Evolutionary conservation across 2,888 invertebrate genomes (phyloP).

Genomic region (Leptinotarsa rubiginosa): DNA sequence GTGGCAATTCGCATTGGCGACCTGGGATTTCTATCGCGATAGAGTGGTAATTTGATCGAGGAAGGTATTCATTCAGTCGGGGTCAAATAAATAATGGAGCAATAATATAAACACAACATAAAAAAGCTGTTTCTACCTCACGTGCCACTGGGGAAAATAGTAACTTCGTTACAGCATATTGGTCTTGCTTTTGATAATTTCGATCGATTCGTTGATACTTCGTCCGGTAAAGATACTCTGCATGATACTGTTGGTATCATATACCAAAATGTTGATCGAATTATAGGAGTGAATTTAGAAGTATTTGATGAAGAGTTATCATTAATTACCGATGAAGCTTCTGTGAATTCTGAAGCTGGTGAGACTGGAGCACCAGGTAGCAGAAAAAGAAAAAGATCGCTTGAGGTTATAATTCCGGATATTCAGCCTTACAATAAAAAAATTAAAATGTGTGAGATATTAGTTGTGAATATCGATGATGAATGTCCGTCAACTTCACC

Average conservation of each 20-base stretch:
- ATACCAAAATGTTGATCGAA: slow-evolving; percentile 36
- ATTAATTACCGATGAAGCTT: slow-evolving; percentile 9
- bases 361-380: not conserved
- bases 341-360: slow-evolving; percentile 5
- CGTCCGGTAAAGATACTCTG: slow-evolving; percentile 40
- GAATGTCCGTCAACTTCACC: not conserved
- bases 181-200: slow-evolving; percentile 46
- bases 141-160: too few species aligned
- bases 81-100: too few species aligned
- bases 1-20: too few species aligned
- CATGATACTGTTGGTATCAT: slow-evolving; percentile 46
- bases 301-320: slow-evolving; percentile 18
- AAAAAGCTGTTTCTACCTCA: too few species aligned
- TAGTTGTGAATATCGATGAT: not conserved
- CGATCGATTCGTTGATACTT: slow-evolving; percentile 43
- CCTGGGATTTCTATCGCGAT: too few species aligned
- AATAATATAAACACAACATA: too few species aligned
- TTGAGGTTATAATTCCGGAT: too few species aligned
- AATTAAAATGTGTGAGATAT: not conserved
- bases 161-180: too few species aligned
- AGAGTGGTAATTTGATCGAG: too few species aligned
- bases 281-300: slow-evolving; percentile 33
- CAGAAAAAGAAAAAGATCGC: slow-evolving; percentile 26
- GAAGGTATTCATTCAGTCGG: too few species aligned
- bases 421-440: too few species aligned